phyloP scores from a whole-genome alignment of 2,113 vertebrate species.

The Rhagologus leucostigma region DNA sequence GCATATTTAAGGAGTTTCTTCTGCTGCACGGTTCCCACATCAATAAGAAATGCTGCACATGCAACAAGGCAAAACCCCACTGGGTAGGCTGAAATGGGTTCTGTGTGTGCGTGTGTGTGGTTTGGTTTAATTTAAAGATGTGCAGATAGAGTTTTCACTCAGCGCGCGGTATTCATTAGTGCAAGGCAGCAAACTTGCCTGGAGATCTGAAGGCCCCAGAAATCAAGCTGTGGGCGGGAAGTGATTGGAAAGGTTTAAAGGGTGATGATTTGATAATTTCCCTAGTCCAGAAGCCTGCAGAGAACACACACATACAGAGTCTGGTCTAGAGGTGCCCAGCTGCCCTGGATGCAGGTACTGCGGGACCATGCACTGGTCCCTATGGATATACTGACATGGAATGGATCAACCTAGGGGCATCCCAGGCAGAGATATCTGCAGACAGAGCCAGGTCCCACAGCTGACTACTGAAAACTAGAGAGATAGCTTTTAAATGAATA shows the following conservation, averaged over 20 bases:
- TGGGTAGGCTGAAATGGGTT: slow-evolving; percentile 35
- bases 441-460: not conserved
- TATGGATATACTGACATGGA: not conserved
- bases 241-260: slow-evolving; percentile 50
- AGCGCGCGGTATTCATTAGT: slow-evolving; percentile 15
- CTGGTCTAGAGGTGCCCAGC: not conserved
- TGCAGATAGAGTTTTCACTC: slow-evolving; percentile 62
- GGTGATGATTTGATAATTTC: slow-evolving; percentile 61
- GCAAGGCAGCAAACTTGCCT: slow-evolving; percentile 22
- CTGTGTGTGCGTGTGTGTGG: slow-evolving; percentile 7
- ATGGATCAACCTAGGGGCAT: not conserved
- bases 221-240: slow-evolving; percentile 49
- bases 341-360: not conserved
- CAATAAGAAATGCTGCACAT: not conserved
- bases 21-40: slow-evolving; percentile 36
- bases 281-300: slow-evolving; percentile 34
- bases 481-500: not conserved
- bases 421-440: not conserved
- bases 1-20: slow-evolving; percentile 46
- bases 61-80: slow-evolving; percentile 20
- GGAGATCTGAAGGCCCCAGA: slow-evolving; percentile 44
- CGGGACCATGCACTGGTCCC: rapidly evolving
- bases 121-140: slow-evolving; percentile 53
- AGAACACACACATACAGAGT: slow-evolving; percentile 35
- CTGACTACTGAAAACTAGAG: not conserved